Percentiles rank a stretch among this genome's conserved stretches.
Conservation (phyloP, 2,797 vertebrate genomes). For the Ibycter americanus region DNA sequence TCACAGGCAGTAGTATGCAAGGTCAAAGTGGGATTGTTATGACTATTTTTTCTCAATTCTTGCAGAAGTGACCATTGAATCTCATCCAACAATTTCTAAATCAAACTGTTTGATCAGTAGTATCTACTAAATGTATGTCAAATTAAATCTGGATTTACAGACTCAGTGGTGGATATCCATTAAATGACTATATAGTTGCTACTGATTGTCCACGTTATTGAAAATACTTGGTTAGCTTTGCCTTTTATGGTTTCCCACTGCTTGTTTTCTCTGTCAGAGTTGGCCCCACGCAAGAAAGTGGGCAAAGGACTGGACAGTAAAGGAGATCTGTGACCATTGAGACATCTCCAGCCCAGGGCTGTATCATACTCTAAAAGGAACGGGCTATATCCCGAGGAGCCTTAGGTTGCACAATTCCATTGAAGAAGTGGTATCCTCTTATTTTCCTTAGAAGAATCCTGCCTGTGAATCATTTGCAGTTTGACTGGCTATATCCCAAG, state of each 20-base stretch:
- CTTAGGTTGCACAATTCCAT: conserved; percentile 52
- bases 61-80: not conserved
- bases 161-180: not conserved
- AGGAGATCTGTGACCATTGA: not conserved
- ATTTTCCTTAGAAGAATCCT: conserved; percentile 52
- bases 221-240: conserved; percentile 1
- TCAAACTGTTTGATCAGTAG: not conserved
- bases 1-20: not conserved
- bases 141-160: not conserved
- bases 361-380: not conserved
- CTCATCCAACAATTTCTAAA: not conserved
- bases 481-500: conserved; percentile 47
- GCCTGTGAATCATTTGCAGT: conserved; percentile 58
- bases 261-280: not conserved
- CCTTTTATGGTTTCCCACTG: not conserved
- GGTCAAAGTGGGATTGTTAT: not conserved
- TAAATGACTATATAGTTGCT: not conserved
- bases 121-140: not conserved
- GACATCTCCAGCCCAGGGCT: not conserved
- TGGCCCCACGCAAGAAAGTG: not conserved
- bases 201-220: not conserved
- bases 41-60: not conserved
- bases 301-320: not conserved
- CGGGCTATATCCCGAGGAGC: conserved; percentile 24
- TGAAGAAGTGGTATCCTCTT: conserved; percentile 48